These are phyloP conservation scores for Campoplex nolae DNA, from an alignment of 2,888 invertebrate species.

Conservation along the genomic window DNA sequence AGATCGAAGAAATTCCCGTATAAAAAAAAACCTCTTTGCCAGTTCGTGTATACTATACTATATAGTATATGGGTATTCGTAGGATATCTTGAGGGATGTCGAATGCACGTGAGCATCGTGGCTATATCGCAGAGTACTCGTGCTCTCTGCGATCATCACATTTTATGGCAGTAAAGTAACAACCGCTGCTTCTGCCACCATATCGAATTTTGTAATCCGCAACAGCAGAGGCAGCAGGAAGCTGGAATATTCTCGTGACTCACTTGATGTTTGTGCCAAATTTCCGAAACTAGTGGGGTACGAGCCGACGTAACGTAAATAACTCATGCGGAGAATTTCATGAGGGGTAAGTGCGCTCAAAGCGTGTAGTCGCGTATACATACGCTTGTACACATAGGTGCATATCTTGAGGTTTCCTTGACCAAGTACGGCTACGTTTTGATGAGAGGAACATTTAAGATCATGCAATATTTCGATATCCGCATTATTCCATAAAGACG, in stretches of 20 bases:
- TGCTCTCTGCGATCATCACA: constrained; percentile 6
- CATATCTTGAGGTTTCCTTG: not conserved
- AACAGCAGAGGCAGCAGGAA: constrained; percentile 31
- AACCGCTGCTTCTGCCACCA: constrained; percentile 21
- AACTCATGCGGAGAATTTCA: constrained; percentile 37
- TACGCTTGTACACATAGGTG: not conserved
- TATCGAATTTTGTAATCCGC: constrained; percentile 39
- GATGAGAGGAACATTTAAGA: not conserved
- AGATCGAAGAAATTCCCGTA: too few relatives aligned
- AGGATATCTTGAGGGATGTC: too few relatives aligned
- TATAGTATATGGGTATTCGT: too few relatives aligned
- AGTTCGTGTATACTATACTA: too few relatives aligned
- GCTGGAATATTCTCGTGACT: constrained; percentile 34
- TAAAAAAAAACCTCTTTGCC: too few relatives aligned
- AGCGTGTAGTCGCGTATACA: not conserved
- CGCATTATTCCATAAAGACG: not conserved
- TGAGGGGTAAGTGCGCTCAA: constrained; percentile 43
- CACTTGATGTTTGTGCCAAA: constrained; percentile 45
- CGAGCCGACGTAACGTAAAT: constrained; percentile 16
- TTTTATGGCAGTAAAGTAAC: constrained; percentile 31
- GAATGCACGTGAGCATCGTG: too few relatives aligned
- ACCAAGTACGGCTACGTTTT: not conserved
- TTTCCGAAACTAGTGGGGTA: constrained; percentile 42
- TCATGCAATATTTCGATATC: not conserved
- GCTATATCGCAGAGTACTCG: too few relatives aligned